phyloP scores from a whole-genome alignment of 1,140 invertebrate species.

The Maconellicoccus hirsutus region DNA sequence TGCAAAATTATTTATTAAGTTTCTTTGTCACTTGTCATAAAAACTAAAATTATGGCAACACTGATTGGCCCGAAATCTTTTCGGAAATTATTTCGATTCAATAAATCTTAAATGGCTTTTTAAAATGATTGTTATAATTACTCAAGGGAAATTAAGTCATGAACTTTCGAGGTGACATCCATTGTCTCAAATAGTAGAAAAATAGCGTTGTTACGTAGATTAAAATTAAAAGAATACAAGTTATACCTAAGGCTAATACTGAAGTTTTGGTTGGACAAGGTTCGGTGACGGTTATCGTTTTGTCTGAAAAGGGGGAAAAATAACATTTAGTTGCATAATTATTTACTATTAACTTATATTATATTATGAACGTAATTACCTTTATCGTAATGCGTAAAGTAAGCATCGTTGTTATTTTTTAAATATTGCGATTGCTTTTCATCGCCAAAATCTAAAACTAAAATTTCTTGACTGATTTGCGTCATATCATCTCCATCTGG shows the following conservation, averaged over 20 bases:
- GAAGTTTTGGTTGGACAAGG: conserved; percentile 83
- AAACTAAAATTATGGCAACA: not conserved
- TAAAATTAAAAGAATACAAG: conserved; percentile 76
- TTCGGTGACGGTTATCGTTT: conserved; percentile 73
- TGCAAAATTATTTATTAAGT: too few relatives aligned
- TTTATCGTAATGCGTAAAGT: conserved; percentile 61
- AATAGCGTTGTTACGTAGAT: conserved; percentile 79
- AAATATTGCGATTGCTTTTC: conserved; percentile 70
- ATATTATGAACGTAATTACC: conserved; percentile 37
- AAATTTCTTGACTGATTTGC: conserved; percentile 73
- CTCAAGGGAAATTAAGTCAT: conserved; percentile 43
- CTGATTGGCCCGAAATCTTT: not conserved
- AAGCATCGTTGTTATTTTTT: conserved; percentile 46
- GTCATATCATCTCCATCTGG: conserved; percentile 73
- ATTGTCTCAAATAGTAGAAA: conserved; percentile 84
- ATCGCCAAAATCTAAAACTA: conserved; percentile 82
- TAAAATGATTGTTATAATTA: not conserved
- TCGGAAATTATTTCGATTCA: not conserved
- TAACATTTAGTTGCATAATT: not conserved
- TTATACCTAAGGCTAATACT: conserved; percentile 73
- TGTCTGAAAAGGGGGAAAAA: conserved; percentile 50
- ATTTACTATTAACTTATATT: not conserved
- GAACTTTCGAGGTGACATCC: conserved; percentile 68
- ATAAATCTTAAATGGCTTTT: not conserved
- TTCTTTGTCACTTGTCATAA: too few relatives aligned